A percentile compares a stretch with the other conserved stretches of the same genome.
phyloP scores from a whole-genome alignment of 2,888 invertebrate genomes.

The Oxyscelio sp. region DNA sequence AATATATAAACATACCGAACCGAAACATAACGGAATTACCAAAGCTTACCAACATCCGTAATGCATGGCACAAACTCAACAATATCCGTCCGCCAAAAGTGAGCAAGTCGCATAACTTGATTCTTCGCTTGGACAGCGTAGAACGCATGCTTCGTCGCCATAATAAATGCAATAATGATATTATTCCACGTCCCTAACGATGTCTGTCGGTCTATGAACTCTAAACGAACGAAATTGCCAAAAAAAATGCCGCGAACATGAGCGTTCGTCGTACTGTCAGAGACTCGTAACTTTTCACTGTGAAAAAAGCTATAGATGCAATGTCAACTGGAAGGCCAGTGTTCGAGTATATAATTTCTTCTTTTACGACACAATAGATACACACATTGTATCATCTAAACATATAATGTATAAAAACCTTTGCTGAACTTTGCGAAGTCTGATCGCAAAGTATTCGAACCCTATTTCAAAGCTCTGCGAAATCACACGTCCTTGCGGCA shows the following conservation, averaged over 20 bases:
- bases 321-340: constrained; percentile 56
- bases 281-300: constrained; percentile 29
- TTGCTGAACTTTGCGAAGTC: constrained; percentile 57
- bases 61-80: constrained; percentile 37
- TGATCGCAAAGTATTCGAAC: constrained; percentile 33
- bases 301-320: constrained; percentile 53
- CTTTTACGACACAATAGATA: constrained; percentile 53
- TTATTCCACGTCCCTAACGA: constrained; percentile 6
- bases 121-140: constrained; percentile 35
- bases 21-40: constrained; percentile 54
- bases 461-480: constrained; percentile 24
- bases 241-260: constrained; percentile 1
- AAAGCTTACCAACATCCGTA: constrained; percentile 46
- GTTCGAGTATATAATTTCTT: constrained; percentile 60
- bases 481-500: too few species aligned
- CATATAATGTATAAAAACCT: constrained; percentile 72
- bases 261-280: not conserved
- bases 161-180: constrained; percentile 41
- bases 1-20: too few species aligned
- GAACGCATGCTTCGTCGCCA: constrained; percentile 43
- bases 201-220: constrained; percentile 10
- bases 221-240: not conserved
- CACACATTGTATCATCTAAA: constrained; percentile 61
- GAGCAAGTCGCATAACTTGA: constrained; percentile 55
- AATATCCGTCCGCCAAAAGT: constrained; percentile 48